phyloP scores from a whole-genome alignment of 2,113 vertebrate species.

The Hemibagrus wyckioides region DNA sequence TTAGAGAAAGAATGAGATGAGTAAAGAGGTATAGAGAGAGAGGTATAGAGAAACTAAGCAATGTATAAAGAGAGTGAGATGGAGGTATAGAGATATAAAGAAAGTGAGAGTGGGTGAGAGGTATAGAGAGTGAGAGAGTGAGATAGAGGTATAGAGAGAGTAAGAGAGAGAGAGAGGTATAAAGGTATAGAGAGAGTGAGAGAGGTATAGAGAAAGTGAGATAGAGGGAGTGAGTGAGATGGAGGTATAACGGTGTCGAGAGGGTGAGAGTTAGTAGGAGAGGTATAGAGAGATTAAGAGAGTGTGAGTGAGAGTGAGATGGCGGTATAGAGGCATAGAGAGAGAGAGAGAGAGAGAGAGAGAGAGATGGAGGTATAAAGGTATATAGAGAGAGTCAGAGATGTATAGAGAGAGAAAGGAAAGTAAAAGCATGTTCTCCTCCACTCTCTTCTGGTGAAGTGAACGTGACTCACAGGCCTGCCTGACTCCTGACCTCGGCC shows the following conservation, averaged over 20 bases:
- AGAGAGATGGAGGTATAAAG: background rate
- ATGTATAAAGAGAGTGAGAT: too few relatives aligned
- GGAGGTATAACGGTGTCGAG: too few relatives aligned
- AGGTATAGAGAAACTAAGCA: too few relatives aligned
- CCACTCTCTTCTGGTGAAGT: background rate
- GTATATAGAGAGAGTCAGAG: background rate
- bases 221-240: too few relatives aligned
- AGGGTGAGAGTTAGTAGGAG: too few relatives aligned
- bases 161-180: background rate
- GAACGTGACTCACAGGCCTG: conserved; percentile 26
- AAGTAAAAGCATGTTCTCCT: background rate
- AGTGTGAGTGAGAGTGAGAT: background rate
- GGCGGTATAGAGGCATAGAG: background rate
- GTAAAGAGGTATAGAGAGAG: too few relatives aligned
- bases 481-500: conserved; percentile 24
- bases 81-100: too few relatives aligned
- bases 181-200: too few relatives aligned
- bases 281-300: background rate
- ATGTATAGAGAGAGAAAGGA: background rate
- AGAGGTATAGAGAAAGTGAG: too few relatives aligned
- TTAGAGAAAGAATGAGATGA: too few relatives aligned
- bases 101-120: too few relatives aligned
- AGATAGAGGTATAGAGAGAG: background rate
- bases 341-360: background rate
- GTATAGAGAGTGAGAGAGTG: background rate